Base-by-base conservation (phyloP, 1,140 invertebrate species). In the Drosophila takahashii region DNA sequence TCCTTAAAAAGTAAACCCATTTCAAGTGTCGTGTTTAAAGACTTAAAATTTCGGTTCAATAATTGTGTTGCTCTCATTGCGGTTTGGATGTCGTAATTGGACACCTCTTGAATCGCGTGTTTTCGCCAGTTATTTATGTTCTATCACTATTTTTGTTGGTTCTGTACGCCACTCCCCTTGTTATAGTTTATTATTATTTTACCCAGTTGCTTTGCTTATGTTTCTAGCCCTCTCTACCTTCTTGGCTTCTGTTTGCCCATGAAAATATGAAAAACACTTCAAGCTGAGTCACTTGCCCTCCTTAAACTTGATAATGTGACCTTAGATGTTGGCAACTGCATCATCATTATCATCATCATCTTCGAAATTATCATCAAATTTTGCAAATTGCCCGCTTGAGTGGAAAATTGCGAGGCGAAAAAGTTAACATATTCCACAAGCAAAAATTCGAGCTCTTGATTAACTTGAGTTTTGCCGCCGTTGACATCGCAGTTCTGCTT, bases 361-460 rank as follows among this genome's bases (percentile, higher is more conserved):
- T 22, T 22, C 13, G 15, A 9, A 57, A 57, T 42, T 39, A 51
- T 60, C 47, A 29, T 22, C 11, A 16, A n/a, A 18, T 60, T 61
- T 37, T 37, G 50, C 51, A 54, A 75, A 75, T 75, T 75, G 71
- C 18, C 27, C 26, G 32, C 60, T 37, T 79, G 83, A 81, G 65
- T 81, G 80, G 54, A 79, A 81, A 81, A 81, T 65, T 70, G 64
- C 50, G 42, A 39, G 18, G 56, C 37, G 41, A 50, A 62, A 61
- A 62, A 41, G 41, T 56, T 47, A 75, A 32, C 61, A n/a, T 62
- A 65, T 65, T 39, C 26, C 13, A 32, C 59, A 39, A 51, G 18
- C 52, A 45, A 54, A 15, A 16, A 36, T 69, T 51, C 48, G 52
- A 66, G 42, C 32, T 65, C 64, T 70, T 69, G 22, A 77, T 54